These are phyloP conservation scores for Nasonia longicornis DNA, from an alignment of 1,140 invertebrate species.

Conservation along the genomic window DNA sequence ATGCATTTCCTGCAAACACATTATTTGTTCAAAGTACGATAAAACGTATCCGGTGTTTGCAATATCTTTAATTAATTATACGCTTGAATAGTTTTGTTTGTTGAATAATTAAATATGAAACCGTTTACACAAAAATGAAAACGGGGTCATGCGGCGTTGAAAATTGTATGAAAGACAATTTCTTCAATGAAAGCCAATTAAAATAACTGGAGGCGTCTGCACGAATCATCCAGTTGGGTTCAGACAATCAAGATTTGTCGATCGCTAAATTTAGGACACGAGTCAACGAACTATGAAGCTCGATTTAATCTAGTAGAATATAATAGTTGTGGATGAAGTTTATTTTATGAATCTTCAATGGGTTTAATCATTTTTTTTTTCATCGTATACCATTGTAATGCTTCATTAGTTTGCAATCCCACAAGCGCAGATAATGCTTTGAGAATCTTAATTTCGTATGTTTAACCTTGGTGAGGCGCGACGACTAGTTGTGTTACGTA, in stretches of 20 bases:
- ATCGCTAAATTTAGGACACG: constrained; percentile 8
- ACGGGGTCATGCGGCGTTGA: not conserved
- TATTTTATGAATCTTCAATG: too few species aligned
- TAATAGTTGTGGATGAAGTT: too few species aligned
- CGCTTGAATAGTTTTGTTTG: not conserved
- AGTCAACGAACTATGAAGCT: not conserved
- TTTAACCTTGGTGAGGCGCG: constrained; percentile 17
- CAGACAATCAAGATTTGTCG: not conserved
- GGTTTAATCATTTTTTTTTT: not conserved
- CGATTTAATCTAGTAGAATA: too few species aligned
- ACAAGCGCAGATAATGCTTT: not conserved
- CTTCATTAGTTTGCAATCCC: not conserved
- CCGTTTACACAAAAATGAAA: too few species aligned
- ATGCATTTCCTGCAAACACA: too few species aligned
- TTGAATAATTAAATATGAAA: too few species aligned
- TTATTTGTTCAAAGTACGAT: too few species aligned
- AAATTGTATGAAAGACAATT: not conserved
- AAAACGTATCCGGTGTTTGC: too few species aligned
- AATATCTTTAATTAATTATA: not conserved
- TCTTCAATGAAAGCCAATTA: not conserved
- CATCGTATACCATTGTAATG: too few species aligned
- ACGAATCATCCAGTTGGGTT: not conserved
- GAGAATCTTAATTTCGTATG: constrained; percentile 5
- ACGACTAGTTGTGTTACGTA: constrained; percentile 9
- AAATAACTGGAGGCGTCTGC: not conserved